These are phyloP conservation scores for Rhagium mordax DNA, from an alignment of 2,888 invertebrate species.

Conservation along the genomic window DNA sequence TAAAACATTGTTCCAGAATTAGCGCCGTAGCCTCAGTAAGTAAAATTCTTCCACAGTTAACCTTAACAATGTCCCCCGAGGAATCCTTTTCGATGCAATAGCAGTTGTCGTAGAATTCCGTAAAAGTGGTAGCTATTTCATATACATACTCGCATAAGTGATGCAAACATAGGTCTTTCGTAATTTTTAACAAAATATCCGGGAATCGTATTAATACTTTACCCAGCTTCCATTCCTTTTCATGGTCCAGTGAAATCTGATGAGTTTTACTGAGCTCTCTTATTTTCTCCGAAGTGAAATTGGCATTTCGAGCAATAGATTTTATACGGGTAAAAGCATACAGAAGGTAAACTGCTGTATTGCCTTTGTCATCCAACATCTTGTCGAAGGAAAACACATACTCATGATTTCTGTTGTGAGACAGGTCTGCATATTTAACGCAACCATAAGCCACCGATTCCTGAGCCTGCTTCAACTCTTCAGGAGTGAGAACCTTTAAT, in stretches of 20 bases:
- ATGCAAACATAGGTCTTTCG: slow-evolving; percentile 88
- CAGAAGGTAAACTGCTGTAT: slow-evolving; percentile 97
- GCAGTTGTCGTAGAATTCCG: slow-evolving; percentile 98
- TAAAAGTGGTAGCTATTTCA: slow-evolving; percentile 92
- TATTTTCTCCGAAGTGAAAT: slow-evolving; percentile 77
- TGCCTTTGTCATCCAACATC: slow-evolving; percentile 99
- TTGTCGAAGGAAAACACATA: slow-evolving; percentile 99
- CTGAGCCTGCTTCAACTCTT: slow-evolving; percentile 88
- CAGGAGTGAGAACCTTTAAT: slow-evolving; percentile 74
- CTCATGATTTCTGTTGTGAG: slow-evolving; percentile 93
- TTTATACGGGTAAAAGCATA: slow-evolving; percentile 96
- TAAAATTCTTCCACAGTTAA: slow-evolving; percentile 90
- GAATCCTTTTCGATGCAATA: slow-evolving; percentile 97
- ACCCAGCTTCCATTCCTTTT: slow-evolving; percentile 95
- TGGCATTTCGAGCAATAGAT: slow-evolving; percentile 88
- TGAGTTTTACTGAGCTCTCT: slow-evolving; percentile 75
- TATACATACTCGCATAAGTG: slow-evolving; percentile 95
- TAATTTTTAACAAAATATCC: slow-evolving; percentile 87
- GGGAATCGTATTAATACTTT: slow-evolving; percentile 90
- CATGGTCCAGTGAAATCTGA: slow-evolving; percentile 83
- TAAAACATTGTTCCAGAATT: slow-evolving; percentile 89
- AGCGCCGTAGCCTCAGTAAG: slow-evolving; percentile 94
- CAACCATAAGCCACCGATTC: slow-evolving; percentile 97
- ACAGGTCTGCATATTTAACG: slow-evolving; percentile 97
- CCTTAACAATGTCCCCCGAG: slow-evolving; percentile 83